These are phyloP conservation scores for Anolis sagrei DNA, from an alignment of 2,113 vertebrate species.

Conservation along the genomic window DNA sequence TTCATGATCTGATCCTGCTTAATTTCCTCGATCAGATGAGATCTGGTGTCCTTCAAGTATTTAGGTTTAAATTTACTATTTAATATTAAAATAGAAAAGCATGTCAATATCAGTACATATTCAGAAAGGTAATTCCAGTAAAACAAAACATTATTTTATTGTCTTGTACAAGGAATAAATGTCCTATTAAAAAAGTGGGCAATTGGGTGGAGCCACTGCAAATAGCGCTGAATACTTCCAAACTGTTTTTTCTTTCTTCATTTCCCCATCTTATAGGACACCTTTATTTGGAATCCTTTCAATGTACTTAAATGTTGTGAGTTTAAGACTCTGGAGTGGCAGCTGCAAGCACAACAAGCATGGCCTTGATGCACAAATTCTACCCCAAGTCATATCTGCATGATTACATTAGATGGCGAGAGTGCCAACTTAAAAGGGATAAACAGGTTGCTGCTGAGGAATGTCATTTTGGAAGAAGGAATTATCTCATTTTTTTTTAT, in stretches of 20 bases:
- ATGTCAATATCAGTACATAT: neutral
- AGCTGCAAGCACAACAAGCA: neutral
- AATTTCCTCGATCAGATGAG: no score
- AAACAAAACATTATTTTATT: neutral
- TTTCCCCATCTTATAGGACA: neutral
- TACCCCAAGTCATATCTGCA: conserved; percentile 10
- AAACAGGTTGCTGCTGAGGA: conserved; percentile 42
- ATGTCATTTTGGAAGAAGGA: conserved; percentile 28
- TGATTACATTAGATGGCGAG: neutral
- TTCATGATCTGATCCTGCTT: no score
- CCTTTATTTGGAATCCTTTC: conserved; percentile 23
- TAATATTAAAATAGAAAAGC: neutral
- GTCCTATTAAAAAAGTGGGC: accelerated
- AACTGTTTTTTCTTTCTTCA: neutral
- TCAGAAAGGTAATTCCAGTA: neutral
- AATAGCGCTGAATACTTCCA: accelerated
- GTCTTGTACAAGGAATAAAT: conserved; percentile 8
- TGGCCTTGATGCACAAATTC: neutral
- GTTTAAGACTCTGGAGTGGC: conserved; percentile 20
- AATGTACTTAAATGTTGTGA: neutral
- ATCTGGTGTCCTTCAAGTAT: no score
- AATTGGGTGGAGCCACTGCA: accelerated
- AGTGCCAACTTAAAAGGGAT: neutral
- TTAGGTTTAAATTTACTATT: neutral
- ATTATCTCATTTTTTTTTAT: conserved; percentile 32